Evolutionary conservation across 2,888 invertebrate genomes (phyloP).

Genomic region (Polyploca ridens): DNA sequence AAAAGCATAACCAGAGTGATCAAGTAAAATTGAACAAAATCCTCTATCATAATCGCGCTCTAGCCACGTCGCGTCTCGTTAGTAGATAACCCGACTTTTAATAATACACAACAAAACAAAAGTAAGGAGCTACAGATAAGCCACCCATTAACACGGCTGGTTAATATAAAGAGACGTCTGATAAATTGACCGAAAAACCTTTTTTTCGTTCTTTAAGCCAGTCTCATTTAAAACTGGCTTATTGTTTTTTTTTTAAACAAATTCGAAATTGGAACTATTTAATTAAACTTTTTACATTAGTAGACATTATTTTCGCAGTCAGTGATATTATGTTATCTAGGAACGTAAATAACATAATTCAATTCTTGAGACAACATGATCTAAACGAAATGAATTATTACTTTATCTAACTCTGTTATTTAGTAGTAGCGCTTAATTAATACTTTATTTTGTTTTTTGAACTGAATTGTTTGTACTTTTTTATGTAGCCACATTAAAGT

Average conservation of each 20-base stretch:
- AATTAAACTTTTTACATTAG: no score
- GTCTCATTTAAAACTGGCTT: no score
- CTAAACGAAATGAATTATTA: no score
- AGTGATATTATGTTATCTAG: no score
- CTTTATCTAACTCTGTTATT: no score
- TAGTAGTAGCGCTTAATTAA: no score
- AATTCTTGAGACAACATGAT: no score
- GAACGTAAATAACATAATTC: no score
- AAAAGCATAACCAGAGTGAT: slow-evolving; percentile 37
- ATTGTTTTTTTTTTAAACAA: slow-evolving; percentile 24
- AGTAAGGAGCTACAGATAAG: slow-evolving; percentile 68
- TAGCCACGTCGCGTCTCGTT: slow-evolving; percentile 58
- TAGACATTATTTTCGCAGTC: no score
- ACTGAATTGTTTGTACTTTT: slow-evolving; percentile 22
- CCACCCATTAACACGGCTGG: slow-evolving; percentile 69
- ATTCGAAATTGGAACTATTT: neutral
- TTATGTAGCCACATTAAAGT: neutral
- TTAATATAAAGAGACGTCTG: slow-evolving; percentile 70
- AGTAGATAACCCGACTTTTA: slow-evolving; percentile 66
- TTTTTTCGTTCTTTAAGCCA: slow-evolving; percentile 18
- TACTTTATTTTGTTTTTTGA: no score
- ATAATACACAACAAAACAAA: slow-evolving; percentile 69
- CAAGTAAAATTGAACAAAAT: slow-evolving; percentile 40
- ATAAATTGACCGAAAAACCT: slow-evolving; percentile 59
- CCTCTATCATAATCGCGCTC: slow-evolving; percentile 35